These are phyloP conservation scores for Digitonthophagus gazella DNA, from an alignment of 2,888 invertebrate species.

Conservation along the genomic window DNA sequence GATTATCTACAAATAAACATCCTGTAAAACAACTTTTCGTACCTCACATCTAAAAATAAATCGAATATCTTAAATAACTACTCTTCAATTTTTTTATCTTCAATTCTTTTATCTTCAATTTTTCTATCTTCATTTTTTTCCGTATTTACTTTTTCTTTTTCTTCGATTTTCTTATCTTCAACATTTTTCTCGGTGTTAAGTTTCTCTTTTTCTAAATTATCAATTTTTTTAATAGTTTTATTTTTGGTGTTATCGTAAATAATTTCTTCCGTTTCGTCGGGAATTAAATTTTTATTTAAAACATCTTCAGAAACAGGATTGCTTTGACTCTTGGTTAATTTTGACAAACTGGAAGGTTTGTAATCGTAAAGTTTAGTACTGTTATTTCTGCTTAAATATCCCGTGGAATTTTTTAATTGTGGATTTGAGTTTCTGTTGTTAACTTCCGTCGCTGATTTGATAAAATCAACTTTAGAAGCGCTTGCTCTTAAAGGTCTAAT, in stretches of 20 bases:
- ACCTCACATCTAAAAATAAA: background rate
- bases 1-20: background rate
- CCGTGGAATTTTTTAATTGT: constrained; percentile 34
- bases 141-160: too few relatives aligned
- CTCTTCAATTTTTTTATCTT: background rate
- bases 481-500: constrained; percentile 53
- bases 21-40: background rate
- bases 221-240: constrained; percentile 5
- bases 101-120: background rate
- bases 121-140: too few relatives aligned
- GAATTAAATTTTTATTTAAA: constrained; percentile 32
- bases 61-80: too few relatives aligned
- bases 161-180: background rate
- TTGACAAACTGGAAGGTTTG: constrained; percentile 32
- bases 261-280: constrained; percentile 39
- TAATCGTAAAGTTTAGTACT: constrained; percentile 23
- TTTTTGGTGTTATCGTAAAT: constrained; percentile 25
- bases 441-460: constrained; percentile 70
- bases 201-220: constrained; percentile 7
- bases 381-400: constrained; percentile 25
- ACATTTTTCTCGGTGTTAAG: too few relatives aligned
- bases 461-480: constrained; percentile 63
- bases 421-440: constrained; percentile 51
- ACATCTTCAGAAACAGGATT: constrained; percentile 32
- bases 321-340: constrained; percentile 32